Evolutionary conservation across 2,797 vertebrate genomes (phyloP), one percentile per base, ranked within the genome.

Genomic region (Trachops cirrhosus): DNA sequence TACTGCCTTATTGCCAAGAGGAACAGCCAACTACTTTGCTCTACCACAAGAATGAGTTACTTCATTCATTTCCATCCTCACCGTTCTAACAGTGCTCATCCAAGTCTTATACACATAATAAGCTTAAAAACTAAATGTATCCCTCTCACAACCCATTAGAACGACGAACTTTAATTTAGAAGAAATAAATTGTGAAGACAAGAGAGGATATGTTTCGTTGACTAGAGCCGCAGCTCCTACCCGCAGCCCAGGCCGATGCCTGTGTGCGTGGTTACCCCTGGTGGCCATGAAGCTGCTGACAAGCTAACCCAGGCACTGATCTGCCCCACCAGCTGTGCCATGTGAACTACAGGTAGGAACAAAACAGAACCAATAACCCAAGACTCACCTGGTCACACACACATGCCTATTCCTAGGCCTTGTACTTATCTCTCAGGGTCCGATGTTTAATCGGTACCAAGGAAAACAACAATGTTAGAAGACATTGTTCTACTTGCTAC

Each of bases 391-490:
- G 39, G 29, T 12, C 59, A 80, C 24, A 87, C 26, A 80, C 68
- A 73, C 48, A 83, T 46, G 79, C 12, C 9, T 0, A 4, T 0
- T 78, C 89, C 93, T 44, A 75, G 90, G 78, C 59, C 77, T 71
- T 68, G 44, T 14, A 64, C 57, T 90, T 79, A 82, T 77, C 68
- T 88, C 82, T 82, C 15, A 64, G 73, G 54, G 96, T 26, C 86
- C 90, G 93, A 15, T 6, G 48, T 24, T 57, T 1, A 44, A 94
- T 9, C 29, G 10, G 71, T 62, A 89, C 46, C 74, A 71, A 95
- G 96, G 94, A 87, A 96, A 96, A 95, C 79, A 90, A 67, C 84
- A 74, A 93, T 21, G n/a, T 86, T 11, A 32, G 57, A 82, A 95
- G 68, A 88, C 75, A 41, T 79, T 74, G 93, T 54, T 73, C 91